Evolutionary conservation across 2,888 invertebrate species (phyloP), one percentile per base, ranked within the genome.

Genomic region (Drosophila mimetica): DNA sequence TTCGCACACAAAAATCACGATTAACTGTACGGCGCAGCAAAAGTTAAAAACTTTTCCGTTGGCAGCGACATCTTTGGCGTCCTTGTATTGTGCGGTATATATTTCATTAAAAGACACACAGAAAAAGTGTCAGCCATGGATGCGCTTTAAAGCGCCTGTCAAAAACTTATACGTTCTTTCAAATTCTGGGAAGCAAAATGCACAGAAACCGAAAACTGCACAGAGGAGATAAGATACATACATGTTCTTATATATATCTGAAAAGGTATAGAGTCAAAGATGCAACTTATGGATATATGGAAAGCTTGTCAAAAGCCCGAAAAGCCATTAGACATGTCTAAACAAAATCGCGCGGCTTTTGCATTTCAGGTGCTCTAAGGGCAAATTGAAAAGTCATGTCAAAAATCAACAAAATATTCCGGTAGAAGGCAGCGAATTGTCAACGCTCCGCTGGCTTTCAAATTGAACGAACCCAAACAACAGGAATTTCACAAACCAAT

Each of bases 341-440:
- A 73, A 53, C 57, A 60, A 66, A 69, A 63, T 64, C 16, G 61
- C 57, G 50, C 28, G 53, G 53, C 60, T 44, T 51, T 14, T 13
- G 46, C 70, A 41, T 50, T 51, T 53, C 52, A 42, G 66, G 58
- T 52, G 58, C 70, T 39, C 18, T 30, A 20, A 53, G 32, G 36
- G 14, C 52, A 75, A 77, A 82, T 82, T 82, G 86, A 79, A 85
- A 82, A 85, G 79, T 77, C 77, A 74, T 82, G 73, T 79, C 61
- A 57, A 55, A 41, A 37, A 28, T 32, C 28, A 36, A 59, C 32
- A 53, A 71, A 50, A n/a, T 32, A n/a, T 32, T 18, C 16, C 28
- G 32, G 14, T 8, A 46, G 34, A 47, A 34, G 30, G 51, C 69
- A 59, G 60, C 63, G 65, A 74, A 82, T 77, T 77, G 69, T 52